These are phyloP conservation scores for Papilio elwesi DNA, from an alignment of 2,888 invertebrate species.

Conservation along the genomic window DNA sequence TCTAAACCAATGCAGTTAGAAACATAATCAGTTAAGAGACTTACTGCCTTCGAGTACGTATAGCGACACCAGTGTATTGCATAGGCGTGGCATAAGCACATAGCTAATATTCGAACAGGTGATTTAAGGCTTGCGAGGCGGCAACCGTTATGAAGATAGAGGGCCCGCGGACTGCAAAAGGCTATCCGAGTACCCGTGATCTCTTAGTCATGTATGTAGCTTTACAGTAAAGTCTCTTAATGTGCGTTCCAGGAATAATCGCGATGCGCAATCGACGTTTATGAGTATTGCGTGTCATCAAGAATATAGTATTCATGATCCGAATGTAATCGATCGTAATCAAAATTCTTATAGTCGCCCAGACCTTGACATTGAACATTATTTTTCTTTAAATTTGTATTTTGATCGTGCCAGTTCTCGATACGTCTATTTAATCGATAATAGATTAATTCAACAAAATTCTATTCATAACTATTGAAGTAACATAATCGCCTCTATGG, in stretches of 20 bases:
- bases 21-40: background rate
- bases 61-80: conserved; percentile 26
- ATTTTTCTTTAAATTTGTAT: conserved; percentile 37
- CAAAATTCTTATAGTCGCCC: conserved; percentile 52
- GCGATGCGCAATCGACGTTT: conserved; percentile 25
- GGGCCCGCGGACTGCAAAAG: conserved; percentile 53
- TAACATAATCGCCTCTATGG: conserved; percentile 41
- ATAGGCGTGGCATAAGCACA: conserved; percentile 39
- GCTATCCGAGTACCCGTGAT: conserved; percentile 38
- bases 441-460: conserved; percentile 37
- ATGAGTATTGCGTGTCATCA: conserved; percentile 31
- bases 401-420: conserved; percentile 28
- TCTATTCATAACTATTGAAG: conserved; percentile 40
- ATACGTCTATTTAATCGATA: conserved; percentile 22
- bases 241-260: conserved; percentile 37
- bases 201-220: conserved; percentile 41
- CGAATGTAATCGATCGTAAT: conserved; percentile 34
- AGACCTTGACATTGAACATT: conserved; percentile 65
- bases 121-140: conserved; percentile 60
- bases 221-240: conserved; percentile 42
- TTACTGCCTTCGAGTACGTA: conserved; percentile 12
- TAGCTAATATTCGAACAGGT: conserved; percentile 51
- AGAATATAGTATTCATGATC: conserved; percentile 27
- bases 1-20: conserved; percentile 15
- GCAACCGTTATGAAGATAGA: conserved; percentile 60